Percentiles rank a stretch among this genome's conserved stretches.
These are phyloP conservation scores for Arge pagana DNA, from an alignment of 2,888 invertebrate genomes.

Conservation along the genomic window DNA sequence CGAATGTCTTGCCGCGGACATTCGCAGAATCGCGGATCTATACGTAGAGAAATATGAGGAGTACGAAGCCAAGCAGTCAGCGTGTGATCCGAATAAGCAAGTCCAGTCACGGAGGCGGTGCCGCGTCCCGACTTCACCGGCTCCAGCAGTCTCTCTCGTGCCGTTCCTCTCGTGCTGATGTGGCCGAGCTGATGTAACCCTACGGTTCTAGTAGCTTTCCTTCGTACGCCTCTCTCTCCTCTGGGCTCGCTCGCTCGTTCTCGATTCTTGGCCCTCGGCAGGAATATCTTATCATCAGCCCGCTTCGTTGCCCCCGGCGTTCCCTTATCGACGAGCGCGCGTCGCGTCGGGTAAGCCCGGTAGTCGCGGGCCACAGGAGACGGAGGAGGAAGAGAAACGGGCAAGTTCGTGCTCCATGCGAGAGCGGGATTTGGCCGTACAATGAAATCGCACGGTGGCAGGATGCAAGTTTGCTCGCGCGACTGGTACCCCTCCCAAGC, in stretches of 20 bases:
- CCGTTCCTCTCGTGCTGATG: conserved; percentile 21
- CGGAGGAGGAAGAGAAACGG: not conserved
- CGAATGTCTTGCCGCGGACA: no score
- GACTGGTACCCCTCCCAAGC: no score
- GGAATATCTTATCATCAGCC: conserved; percentile 19
- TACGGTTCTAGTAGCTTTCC: conserved; percentile 16
- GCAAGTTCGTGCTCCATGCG: no score
- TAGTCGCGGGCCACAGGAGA: conserved; percentile 2
- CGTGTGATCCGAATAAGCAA: conserved; percentile 22
- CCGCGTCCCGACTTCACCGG: conserved; percentile 16
- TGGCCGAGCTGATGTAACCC: conserved; percentile 14
- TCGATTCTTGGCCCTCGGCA: conserved; percentile 38
- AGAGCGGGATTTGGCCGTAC: no score
- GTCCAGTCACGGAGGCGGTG: conserved; percentile 22
- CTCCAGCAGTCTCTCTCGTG: conserved; percentile 35
- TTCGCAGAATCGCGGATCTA: no score
- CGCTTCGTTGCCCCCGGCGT: not conserved
- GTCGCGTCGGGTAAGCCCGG: conserved; percentile 14
- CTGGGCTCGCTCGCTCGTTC: conserved; percentile 33
- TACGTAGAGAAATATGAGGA: conserved; percentile 13
- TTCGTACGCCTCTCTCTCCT: conserved; percentile 36
- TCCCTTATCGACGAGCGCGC: not conserved
- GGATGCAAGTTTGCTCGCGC: no score
- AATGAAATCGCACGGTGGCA: no score
- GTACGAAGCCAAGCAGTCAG: conserved; percentile 5